Base-by-base conservation (phyloP, 2,797 vertebrate species). In the Sebastes flavidus region DNA sequence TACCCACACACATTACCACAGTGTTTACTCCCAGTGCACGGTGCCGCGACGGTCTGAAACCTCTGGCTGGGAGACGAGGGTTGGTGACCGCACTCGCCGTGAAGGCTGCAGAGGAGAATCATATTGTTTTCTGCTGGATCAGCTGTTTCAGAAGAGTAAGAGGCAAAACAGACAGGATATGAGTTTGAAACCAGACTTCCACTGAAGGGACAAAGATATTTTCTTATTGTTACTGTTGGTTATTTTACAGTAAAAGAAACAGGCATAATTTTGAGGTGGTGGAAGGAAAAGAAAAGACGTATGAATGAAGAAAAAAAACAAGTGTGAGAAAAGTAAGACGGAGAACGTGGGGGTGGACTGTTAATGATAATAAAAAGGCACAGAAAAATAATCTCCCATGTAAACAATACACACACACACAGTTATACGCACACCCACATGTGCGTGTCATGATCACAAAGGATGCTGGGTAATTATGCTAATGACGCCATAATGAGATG, bases 381-480 rank as follows among this genome's bases (percentile, higher is more conserved):
- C 49, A 83, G 77, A 67, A 74, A 81, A 82, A 87, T 72, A 25
- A 86, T 74, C 62, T 65, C 27, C 27, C 24, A 61, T 56, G 65
- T 74, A 83, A 87, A 86, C 78, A 84, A 65, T 65, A 65, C 78
- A 79, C 30, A 84, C 30, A 84, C 65, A 75, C 70, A 58, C 18
- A 0, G 42, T 27, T 12, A 46, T 14, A 80, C 8, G 2, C 77
- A 79, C 74, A 58, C 68, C 18, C 72, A 83, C 75, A 52, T 32
- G 58, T 85, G 84, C 36, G 6, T 93, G 91, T 90, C 89, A 92
- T 88, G 81, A 90, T 93, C 89, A 94, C 91, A 95, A 95, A 91
- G 90, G 88, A 94, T 91, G 85, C 91, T 91, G 91, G 90, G 88
- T 94, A 94, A 95, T 94, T 93, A 94, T 94, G 92, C 84, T 93